Evolutionary conservation across 2,797 vertebrate species (phyloP), one percentile per base, ranked within the genome.

Genomic region (Capromys pilorides): DNA sequence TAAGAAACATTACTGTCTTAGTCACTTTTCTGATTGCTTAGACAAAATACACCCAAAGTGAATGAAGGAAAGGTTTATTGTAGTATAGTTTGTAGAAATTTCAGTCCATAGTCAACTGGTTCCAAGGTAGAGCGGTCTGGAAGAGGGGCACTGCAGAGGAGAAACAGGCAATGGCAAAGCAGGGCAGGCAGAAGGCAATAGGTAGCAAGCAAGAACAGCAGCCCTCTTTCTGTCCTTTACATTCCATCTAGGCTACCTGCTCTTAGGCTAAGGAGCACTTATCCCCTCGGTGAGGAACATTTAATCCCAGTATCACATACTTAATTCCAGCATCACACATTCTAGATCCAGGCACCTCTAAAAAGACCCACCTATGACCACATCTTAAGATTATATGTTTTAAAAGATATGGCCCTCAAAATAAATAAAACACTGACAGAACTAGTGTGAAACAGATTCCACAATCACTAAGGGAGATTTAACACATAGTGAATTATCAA

Each of bases 371-470:
- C 22, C 67, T 13, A 73, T 45, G 22, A 73, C 39, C 5, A 14
- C 71, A 73, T 36, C 36, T 80, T 59, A 89, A 89, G 82, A 5
- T 5, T 39, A 0, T 24, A 57, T 49, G 9, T 33, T 89, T 79
- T 83, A 57, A 94, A 67, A 33, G 85, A 80, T 10, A 93, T 51
- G 54, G 88, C 45, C 61, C 61, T 94, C 61, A 51, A 81, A 94
- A 80, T 51, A 80, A 75, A 90, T 24, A 2, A 45, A 67, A 82
- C 41, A 82, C 41, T 51, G 21, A 26, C 13, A 81, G 69, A 73
- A 73, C 22, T 41, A 24, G 21, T 12, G 9, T 73, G 22, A 89
- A 94, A 82, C 0, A 88, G 59, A 71, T 80, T 91, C 33, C 62
- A 41, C 21, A 33, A 93, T 86, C 61, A 82, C 16, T 73, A 36